These are phyloP conservation scores for Bemisia tabaci DNA, from an alignment of 1,140 invertebrate species.

Conservation along the genomic window DNA sequence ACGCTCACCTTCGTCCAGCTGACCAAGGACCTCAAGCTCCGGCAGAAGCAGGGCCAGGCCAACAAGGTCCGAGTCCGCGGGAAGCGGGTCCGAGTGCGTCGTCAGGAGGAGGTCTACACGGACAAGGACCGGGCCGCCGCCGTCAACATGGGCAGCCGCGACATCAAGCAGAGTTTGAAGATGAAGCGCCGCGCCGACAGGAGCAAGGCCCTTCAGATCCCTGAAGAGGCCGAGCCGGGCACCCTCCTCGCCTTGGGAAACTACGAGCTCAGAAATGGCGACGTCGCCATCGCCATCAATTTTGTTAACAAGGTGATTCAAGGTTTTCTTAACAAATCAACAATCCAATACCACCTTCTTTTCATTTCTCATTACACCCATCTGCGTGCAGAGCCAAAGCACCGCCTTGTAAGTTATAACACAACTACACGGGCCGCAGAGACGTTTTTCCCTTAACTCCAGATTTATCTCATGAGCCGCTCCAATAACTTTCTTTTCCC, in stretches of 20 bases:
- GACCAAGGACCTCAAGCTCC: constrained; percentile 33
- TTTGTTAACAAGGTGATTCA: constrained; percentile 61
- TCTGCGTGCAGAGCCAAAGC: too few relatives aligned
- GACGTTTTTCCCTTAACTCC: too few relatives aligned
- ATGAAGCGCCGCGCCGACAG: constrained; percentile 65
- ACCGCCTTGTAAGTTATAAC: neutral
- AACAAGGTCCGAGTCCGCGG: constrained; percentile 24
- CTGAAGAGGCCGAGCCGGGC: constrained; percentile 60
- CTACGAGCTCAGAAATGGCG: constrained; percentile 56
- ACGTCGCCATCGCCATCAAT: constrained; percentile 49
- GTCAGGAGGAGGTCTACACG: constrained; percentile 64
- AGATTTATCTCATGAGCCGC: too few relatives aligned
- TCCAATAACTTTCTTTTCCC: too few relatives aligned
- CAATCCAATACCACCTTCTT: too few relatives aligned
- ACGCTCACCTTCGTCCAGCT: constrained; percentile 22
- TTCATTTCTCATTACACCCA: too few relatives aligned
- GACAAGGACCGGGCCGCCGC: constrained; percentile 82
- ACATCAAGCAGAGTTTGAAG: constrained; percentile 71
- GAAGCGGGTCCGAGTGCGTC: constrained; percentile 31
- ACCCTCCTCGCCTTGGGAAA: constrained; percentile 55
- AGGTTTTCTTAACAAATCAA: too few relatives aligned
- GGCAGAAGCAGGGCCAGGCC: constrained; percentile 27
- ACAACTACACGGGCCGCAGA: neutral
- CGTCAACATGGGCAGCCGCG: constrained; percentile 63
- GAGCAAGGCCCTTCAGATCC: constrained; percentile 52